Conservation (phyloP, 2,888 invertebrate genomes). For the Callinectes sapidus region DNA sequence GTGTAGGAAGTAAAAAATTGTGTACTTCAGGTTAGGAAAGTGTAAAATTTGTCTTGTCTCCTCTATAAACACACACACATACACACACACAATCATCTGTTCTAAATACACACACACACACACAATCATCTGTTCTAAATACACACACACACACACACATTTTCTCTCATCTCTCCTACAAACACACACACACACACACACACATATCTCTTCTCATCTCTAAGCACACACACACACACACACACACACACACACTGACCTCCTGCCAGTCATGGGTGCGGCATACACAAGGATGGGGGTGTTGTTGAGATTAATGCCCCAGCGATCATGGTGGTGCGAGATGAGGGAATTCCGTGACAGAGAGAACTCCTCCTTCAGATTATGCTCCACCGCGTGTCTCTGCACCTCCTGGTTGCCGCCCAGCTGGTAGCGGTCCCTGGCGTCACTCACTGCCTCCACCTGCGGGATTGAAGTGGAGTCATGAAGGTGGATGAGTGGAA, state of each 20-base stretch:
- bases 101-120: too few species aligned
- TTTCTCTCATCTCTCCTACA: too few species aligned
- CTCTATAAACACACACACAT: too few species aligned
- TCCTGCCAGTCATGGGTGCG: conserved; percentile 83
- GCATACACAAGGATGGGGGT: conserved; percentile 82
- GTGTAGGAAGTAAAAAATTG: too few species aligned
- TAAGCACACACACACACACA: too few species aligned
- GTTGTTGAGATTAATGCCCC: conserved; percentile 87
- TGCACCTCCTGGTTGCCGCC: conserved; percentile 26
- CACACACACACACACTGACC: conserved; percentile 75
- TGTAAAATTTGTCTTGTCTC: too few species aligned
- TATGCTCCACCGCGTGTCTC: conserved; percentile 26
- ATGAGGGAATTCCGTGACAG: conserved; percentile 16
- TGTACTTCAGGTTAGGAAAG: too few species aligned
- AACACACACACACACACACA: too few species aligned
- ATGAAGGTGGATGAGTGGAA: not conserved
- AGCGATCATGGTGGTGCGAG: conserved; percentile 80
- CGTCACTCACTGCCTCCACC: conserved; percentile 59
- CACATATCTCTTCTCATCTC: too few species aligned
- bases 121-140: too few species aligned
- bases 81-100: too few species aligned
- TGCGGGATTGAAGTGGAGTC: not conserved
- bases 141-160: too few species aligned
- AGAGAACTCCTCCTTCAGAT: conserved; percentile 34
- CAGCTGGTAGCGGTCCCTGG: conserved; percentile 35